These are phyloP conservation scores for Nemurella pictetii DNA, from an alignment of 2,888 invertebrate genomes.

Conservation along the genomic window DNA sequence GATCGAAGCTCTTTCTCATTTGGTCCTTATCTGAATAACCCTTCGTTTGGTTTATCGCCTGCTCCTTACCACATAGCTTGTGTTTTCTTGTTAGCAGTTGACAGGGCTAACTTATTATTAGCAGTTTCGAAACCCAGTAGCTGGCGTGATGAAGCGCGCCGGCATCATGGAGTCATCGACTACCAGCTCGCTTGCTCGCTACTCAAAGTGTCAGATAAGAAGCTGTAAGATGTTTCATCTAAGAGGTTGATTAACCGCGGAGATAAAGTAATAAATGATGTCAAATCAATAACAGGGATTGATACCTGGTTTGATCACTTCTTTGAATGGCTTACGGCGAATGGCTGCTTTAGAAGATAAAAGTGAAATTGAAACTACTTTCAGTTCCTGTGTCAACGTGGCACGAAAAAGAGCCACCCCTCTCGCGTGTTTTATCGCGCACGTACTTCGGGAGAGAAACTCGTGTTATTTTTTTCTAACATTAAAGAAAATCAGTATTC, in stretches of 20 bases:
- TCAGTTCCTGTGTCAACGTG: neutral
- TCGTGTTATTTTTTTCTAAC: neutral
- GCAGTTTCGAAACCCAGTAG: slow-evolving; percentile 33
- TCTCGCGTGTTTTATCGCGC: neutral
- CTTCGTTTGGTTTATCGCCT: slow-evolving; percentile 17
- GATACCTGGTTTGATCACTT: neutral
- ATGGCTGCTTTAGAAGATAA: neutral
- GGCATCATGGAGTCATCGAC: neutral
- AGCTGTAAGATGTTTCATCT: neutral
- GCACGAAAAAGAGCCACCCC: neutral
- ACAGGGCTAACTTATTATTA: slow-evolving; percentile 36
- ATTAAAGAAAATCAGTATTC: neutral
- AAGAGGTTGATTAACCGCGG: neutral
- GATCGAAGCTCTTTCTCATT: slow-evolving; percentile 19
- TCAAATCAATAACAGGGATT: neutral
- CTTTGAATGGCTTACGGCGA: neutral
- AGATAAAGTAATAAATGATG: neutral
- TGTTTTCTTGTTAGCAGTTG: slow-evolving; percentile 30
- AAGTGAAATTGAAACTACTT: neutral
- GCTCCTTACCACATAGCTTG: slow-evolving; percentile 24
- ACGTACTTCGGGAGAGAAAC: neutral
- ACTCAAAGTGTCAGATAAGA: slow-evolving; percentile 29
- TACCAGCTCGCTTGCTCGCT: neutral
- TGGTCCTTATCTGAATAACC: slow-evolving; percentile 32
- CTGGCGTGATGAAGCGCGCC: too few relatives aligned